phyloP scores from a whole-genome alignment of 92 coral and sea anemone species.

The Meandrina meandrites region DNA sequence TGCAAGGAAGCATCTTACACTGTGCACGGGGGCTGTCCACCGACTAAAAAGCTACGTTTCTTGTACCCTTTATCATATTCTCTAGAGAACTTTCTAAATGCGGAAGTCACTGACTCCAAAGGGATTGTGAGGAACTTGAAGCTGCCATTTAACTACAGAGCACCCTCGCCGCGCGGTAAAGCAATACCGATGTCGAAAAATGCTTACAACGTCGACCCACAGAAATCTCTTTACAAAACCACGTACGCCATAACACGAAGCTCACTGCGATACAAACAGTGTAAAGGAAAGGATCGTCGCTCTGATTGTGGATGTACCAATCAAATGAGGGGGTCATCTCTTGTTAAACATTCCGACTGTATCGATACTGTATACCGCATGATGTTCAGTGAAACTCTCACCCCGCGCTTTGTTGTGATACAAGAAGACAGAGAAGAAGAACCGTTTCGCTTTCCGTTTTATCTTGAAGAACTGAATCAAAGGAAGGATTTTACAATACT shows the following conservation, averaged over 20 bases:
- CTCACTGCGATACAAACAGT: slow-evolving; percentile 91
- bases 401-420: slow-evolving; percentile 72
- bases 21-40: slow-evolving; percentile 93
- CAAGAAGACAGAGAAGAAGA: slow-evolving; percentile 64
- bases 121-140: slow-evolving; percentile 71
- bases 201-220: slow-evolving; percentile 89
- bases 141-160: slow-evolving; percentile 90
- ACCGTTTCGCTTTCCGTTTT: slow-evolving; percentile 77
- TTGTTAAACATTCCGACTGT: slow-evolving; percentile 86
- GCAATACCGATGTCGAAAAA: slow-evolving; percentile 92
- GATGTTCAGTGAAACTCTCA: slow-evolving; percentile 76
- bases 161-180: slow-evolving; percentile 93
- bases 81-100: slow-evolving; percentile 55
- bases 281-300: slow-evolving; percentile 69
- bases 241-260: slow-evolving; percentile 75
- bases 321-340: slow-evolving; percentile 72
- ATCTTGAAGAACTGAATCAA: slow-evolving; percentile 87
- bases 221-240: slow-evolving; percentile 83
- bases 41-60: slow-evolving; percentile 76
- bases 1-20: slow-evolving; percentile 73
- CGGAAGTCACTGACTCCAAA: slow-evolving; percentile 64
- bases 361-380: slow-evolving; percentile 81
- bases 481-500: slow-evolving; percentile 70
- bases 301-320: slow-evolving; percentile 83
- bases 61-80: slow-evolving; percentile 70